phyloP scores from a whole-genome alignment of 2,113 vertebrate species.

The rabbit (Oryctolagus cuniculus) region DNA sequence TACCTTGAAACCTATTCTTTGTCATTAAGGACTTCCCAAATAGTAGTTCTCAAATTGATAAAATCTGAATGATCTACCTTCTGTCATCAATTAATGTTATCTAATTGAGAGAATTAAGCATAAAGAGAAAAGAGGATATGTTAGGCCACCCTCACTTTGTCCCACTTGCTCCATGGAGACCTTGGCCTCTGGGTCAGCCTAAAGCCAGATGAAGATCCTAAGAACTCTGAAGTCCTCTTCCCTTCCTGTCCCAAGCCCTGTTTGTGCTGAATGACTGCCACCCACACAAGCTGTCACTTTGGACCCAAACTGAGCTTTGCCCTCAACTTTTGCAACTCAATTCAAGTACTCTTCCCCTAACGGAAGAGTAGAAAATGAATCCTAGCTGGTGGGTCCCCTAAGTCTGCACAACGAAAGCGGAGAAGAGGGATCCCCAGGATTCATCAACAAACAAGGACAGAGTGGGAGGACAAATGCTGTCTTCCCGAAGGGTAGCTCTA shows the following conservation, averaged over 20 bases:
- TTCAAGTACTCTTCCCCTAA: slow-evolving; percentile 46
- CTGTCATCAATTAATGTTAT: not conserved
- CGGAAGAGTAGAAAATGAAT: slow-evolving; percentile 39
- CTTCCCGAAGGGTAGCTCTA: not conserved
- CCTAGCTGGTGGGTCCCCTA: not conserved
- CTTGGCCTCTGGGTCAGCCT: slow-evolving; percentile 66
- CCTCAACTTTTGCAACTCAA: slow-evolving; percentile 82
- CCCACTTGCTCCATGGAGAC: slow-evolving; percentile 1
- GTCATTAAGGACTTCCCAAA: not conserved
- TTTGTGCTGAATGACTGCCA: slow-evolving; percentile 65
- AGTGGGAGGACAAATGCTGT: not conserved
- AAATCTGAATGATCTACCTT: slow-evolving; percentile 50
- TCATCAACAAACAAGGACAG: slow-evolving; percentile 5
- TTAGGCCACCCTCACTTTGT: not conserved
- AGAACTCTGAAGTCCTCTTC: slow-evolving; percentile 21
- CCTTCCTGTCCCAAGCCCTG: slow-evolving; percentile 63
- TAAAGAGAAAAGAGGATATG: slow-evolving; percentile 14
- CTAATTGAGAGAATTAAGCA: not conserved
- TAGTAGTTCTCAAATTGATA: not conserved
- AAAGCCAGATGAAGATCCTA: slow-evolving; percentile 21
- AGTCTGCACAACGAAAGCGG: not conserved
- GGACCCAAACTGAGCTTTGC: slow-evolving; percentile 88
- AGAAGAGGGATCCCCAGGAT: not conserved
- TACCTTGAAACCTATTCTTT: not conserved
- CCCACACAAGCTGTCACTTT: slow-evolving; percentile 76